Evolutionary conservation across 2,888 invertebrate genomes (phyloP), one percentile per base, ranked within the genome.

Genomic region (Gymnosoma rotundatum): DNA sequence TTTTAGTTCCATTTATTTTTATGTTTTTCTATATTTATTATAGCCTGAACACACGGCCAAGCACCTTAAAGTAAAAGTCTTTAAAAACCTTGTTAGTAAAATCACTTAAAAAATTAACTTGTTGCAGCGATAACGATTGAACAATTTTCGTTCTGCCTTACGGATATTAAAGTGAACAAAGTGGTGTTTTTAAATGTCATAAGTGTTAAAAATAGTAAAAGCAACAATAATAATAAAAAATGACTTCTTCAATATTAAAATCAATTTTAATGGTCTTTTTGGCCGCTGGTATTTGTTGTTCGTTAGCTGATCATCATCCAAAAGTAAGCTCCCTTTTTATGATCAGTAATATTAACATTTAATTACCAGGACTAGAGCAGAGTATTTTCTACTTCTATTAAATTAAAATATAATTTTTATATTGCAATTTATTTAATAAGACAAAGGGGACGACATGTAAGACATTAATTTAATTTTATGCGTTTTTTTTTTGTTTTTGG

Each of bases 281-380:
- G 70, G 54, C 78, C 42, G 69, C 74, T 52, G 56, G 14, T 21
- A 67, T 38, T 52, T 58, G 56, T 50, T 32, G 63, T 21, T 81
- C 84, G 18, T 58, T 81, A n/a, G 58, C 60, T 52, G 78, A 81
- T 81, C 84, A 74, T n/a, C 73, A 81, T 81, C 84, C 84, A 20
- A 78, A 73, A 64, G 84, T 84, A 74, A 84, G 84, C 81, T 69
- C 63, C 6, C 12, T 61, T 72, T 54, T 16, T 14, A 48, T 6
- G 0, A 0, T 48, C 12, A 48, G 14, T 16, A 48, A 48, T n/a
- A 48, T 48, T 6, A 48, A 48, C 12, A 48, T 16, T 48, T n/a
- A 48, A 6, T 14, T 48, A 48, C 16, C 42, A 42, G 10, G 42
- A 42, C 42, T 12, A 7, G 3, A 32, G 7, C 32, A 32, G 6